phyloP scores from a whole-genome alignment of 2,113 vertebrate genomes.

The Chloropsis cyanopogon region DNA sequence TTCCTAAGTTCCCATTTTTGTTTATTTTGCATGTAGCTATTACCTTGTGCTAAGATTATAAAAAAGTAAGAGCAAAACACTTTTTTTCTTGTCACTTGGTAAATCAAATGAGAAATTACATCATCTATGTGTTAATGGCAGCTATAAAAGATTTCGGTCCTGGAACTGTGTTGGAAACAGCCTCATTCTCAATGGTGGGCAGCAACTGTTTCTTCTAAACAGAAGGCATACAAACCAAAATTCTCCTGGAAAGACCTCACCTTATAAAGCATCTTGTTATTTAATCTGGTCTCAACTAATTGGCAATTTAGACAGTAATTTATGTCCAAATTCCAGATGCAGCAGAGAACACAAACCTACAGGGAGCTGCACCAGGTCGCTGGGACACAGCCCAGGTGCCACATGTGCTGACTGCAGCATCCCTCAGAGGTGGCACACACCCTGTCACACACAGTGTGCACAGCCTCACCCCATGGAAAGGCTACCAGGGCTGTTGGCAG shows the following conservation, averaged over 20 bases:
- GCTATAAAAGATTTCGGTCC: neutral
- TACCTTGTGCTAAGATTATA: neutral
- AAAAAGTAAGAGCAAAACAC: neutral
- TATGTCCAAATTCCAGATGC: neutral
- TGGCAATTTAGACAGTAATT: neutral
- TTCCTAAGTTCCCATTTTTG: neutral
- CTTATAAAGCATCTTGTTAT: neutral
- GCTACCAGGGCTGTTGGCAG: neutral
- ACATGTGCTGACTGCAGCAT: accelerated
- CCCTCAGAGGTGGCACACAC: neutral
- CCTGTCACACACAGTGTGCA: accelerated
- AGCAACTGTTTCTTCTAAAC: neutral
- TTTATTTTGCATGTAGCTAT: neutral
- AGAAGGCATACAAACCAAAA: neutral
- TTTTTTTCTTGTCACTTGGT: neutral
- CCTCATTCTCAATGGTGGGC: neutral
- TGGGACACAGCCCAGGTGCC: neutral
- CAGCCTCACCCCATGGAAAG: neutral
- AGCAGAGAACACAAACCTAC: neutral
- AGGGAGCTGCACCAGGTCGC: neutral
- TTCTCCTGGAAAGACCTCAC: neutral
- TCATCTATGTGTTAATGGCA: neutral
- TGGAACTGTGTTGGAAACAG: neutral
- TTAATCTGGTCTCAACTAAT: neutral
- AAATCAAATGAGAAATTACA: neutral